A percentile compares a stretch with the other conserved stretches of the same genome.
These are phyloP conservation scores for Callithrix jacchus DNA, from an alignment of 2,113 vertebrate genomes.

Conservation along the genomic window DNA sequence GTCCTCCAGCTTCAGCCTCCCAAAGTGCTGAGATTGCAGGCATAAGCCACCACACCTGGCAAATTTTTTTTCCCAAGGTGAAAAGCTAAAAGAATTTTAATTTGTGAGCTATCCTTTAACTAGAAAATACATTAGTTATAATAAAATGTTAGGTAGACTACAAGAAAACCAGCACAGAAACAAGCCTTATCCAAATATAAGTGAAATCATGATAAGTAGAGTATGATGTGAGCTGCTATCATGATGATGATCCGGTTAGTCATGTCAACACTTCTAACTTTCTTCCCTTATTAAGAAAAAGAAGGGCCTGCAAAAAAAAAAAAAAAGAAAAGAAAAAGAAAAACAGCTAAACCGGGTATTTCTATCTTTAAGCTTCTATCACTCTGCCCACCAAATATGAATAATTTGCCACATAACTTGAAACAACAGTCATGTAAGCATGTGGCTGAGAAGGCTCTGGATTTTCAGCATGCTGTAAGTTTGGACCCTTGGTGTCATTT, in stretches of 20 bases:
- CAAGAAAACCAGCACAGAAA: neutral
- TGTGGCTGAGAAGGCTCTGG: too few species aligned
- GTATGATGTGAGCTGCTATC: neutral
- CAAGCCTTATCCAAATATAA: neutral
- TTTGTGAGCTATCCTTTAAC: neutral
- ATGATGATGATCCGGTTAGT: neutral
- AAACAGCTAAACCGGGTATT: neutral
- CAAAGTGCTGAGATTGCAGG: too few species aligned
- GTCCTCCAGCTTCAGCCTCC: too few species aligned
- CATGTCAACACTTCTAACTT: neutral
- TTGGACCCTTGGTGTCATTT: neutral
- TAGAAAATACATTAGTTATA: neutral
- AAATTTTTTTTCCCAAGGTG: neutral
- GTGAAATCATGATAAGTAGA: neutral
- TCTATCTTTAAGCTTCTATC: neutral
- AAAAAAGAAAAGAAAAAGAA: neutral
- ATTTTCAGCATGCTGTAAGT: neutral
- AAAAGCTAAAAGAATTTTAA: neutral
- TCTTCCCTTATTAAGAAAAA: conserved; percentile 13
- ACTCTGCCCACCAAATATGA: neutral
- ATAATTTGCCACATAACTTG: neutral
- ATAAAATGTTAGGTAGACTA: neutral
- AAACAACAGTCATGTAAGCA: neutral
- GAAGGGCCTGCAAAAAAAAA: neutral
- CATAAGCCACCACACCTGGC: too few species aligned